Percentiles rank a stretch among this genome's conserved stretches.
These are phyloP conservation scores for Muscicapa striata DNA, from an alignment of 2,797 vertebrate genomes.

Conservation along the genomic window DNA sequence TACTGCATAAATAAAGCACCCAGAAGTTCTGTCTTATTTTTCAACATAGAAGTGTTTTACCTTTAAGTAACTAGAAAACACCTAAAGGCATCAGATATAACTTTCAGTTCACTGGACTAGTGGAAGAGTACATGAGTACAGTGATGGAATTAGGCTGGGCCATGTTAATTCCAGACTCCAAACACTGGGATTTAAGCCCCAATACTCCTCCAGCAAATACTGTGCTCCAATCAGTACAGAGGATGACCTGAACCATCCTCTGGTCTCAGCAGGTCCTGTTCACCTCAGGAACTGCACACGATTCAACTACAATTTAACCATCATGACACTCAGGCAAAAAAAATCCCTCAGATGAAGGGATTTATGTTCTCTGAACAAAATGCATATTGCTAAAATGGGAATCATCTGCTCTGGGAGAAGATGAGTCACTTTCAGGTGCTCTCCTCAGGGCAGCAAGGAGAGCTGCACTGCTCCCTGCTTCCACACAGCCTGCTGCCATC, in stretches of 20 bases:
- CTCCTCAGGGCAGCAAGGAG: not conserved
- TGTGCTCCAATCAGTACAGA: not conserved
- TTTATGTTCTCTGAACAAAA: not conserved
- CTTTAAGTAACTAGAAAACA: not conserved
- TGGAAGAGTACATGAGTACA: not conserved
- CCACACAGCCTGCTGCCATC: not conserved
- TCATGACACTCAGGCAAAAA: not conserved
- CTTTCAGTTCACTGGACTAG: not conserved
- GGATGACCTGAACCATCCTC: not conserved
- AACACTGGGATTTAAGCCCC: not conserved
- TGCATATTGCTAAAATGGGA: not conserved
- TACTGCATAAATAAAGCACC: not conserved
- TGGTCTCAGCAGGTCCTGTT: not conserved
- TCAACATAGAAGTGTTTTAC: not conserved
- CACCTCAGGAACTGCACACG: not conserved
- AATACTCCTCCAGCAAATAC: not conserved
- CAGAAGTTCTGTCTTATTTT: not conserved
- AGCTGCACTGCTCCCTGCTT: not conserved
- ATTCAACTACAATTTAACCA: not conserved
- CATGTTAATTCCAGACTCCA: not conserved
- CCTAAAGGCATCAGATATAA: not conserved
- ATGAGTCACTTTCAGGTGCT: not conserved
- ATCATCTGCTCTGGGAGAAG: not conserved
- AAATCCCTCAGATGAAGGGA: not conserved
- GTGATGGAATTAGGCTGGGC: not conserved